Percentiles rank a stretch among this genome's conserved stretches.
These are phyloP conservation scores for Phalacrocorax aristotelis DNA, from an alignment of 2,113 vertebrate genomes.

Conservation along the genomic window DNA sequence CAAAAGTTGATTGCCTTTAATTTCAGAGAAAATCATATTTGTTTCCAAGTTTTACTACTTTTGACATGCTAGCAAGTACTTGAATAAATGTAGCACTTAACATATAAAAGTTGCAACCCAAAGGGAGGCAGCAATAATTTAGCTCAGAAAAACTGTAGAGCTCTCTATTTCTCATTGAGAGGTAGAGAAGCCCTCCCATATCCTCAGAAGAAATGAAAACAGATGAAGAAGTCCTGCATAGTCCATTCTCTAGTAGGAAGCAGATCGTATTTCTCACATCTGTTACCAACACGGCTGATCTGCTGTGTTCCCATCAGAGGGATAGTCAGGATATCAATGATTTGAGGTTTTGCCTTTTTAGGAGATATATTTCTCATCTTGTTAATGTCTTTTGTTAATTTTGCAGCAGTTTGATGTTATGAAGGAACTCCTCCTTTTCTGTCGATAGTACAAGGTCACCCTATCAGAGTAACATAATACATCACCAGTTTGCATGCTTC, in stretches of 20 bases:
- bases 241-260: neutral
- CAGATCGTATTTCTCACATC: constrained; percentile 9
- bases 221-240: neutral
- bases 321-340: neutral
- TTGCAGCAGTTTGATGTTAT: neutral
- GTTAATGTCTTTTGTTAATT: constrained; percentile 17
- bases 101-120: neutral
- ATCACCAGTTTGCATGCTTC: neutral
- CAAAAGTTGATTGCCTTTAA: neutral
- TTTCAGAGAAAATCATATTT: neutral
- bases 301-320: neutral
- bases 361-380: neutral
- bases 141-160: neutral
- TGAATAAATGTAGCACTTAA: neutral
- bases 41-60: neutral
- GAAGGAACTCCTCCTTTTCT: neutral
- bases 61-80: neutral
- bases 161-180: neutral
- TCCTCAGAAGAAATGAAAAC: constrained; percentile 17
- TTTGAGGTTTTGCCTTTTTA: constrained; percentile 29
- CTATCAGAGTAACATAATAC: neutral
- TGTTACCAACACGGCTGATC: neutral
- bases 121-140: neutral
- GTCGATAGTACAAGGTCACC: neutral
- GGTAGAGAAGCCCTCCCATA: neutral